These are phyloP conservation scores for Elegia similella DNA, from an alignment of 2,888 invertebrate genomes.

Conservation along the genomic window DNA sequence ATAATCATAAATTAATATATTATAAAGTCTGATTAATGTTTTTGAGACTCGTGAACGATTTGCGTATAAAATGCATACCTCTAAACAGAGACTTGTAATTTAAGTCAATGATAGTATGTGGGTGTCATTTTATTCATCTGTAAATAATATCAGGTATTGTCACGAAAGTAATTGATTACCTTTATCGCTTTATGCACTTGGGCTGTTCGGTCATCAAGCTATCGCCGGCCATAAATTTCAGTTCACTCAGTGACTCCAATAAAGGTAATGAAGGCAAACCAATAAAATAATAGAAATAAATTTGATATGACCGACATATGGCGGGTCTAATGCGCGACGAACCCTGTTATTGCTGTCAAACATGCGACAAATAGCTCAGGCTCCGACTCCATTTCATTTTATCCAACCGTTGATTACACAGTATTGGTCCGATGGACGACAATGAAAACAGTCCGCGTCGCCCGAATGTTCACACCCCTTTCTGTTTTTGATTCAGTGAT, in stretches of 20 bases:
- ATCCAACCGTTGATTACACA: constrained; percentile 76
- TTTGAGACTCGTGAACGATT: no score
- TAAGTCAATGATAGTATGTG: neutral
- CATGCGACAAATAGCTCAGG: constrained; percentile 79
- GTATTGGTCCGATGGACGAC: constrained; percentile 73
- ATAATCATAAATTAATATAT: no score
- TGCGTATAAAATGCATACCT: neutral
- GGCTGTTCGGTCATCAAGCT: constrained; percentile 73
- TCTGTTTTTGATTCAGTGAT: constrained; percentile 74
- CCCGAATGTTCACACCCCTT: constrained; percentile 80
- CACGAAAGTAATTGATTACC: constrained; percentile 70
- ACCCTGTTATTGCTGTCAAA: constrained; percentile 81
- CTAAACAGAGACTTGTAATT: neutral
- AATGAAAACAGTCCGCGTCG: constrained; percentile 73
- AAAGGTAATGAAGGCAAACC: constrained; percentile 78
- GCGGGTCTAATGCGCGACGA: constrained; percentile 72
- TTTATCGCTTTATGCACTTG: constrained; percentile 73
- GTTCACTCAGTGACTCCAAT: constrained; percentile 77
- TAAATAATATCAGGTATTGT: constrained; percentile 25
- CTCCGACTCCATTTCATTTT: constrained; percentile 69
- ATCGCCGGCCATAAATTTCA: constrained; percentile 77
- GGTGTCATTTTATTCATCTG: constrained; percentile 15
- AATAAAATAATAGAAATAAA: constrained; percentile 82
- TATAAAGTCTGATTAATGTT: no score
- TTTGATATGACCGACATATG: constrained; percentile 82